Base-by-base conservation (phyloP, 2,888 invertebrate genomes). In the Coremacera marginata region DNA sequence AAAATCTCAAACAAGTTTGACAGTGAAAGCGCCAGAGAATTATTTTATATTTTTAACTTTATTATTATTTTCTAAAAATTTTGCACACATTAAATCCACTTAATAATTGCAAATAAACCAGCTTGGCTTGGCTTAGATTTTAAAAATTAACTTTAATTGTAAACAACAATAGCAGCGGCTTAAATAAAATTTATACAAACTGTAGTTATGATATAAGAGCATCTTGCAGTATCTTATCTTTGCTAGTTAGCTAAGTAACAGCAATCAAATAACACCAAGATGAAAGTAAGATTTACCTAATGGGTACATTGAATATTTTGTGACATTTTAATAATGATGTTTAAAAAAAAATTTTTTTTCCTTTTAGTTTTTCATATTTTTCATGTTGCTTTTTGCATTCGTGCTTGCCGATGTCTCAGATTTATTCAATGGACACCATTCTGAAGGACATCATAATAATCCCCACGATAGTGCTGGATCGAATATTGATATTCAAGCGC, bases 401-500 rank as follows among this genome's bases (percentile, higher is more conserved):
- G 77, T 72, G 25, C 62, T 76, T 9, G 80, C 78, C 57, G 81
- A 81, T 57, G 81, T 81, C 14, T 72, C 79, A 5, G 79, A 80
- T 72, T n/a, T 81, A 60, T 22, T 65, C 5, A 57, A 70, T 3
- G 71, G 63, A 52, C 25, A 44, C 1, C 27, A 31, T 4, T 34
- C 34, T 37, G 19, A 16, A 5, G 57, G 25, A 14, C 22, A 51
- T 44, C 51, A 31, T 16, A 5, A 70, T 3, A 57, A 65, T 25
- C 11, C 0, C 1, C 75, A 76, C 5, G 52, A 70, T 5, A 22
- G 44, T 44, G 44, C 7, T 37, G 37, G 37, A 37, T 4, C 5
- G 37, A 4, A 14, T 44, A 44, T 11, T 37, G 37, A 1, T 37
- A 37, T 1, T 5, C 8, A 3, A 11, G 11, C 14, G 3, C 2